Evolutionary conservation across 1,140 invertebrate species (phyloP).

Genomic region (Drosophila simulans): DNA sequence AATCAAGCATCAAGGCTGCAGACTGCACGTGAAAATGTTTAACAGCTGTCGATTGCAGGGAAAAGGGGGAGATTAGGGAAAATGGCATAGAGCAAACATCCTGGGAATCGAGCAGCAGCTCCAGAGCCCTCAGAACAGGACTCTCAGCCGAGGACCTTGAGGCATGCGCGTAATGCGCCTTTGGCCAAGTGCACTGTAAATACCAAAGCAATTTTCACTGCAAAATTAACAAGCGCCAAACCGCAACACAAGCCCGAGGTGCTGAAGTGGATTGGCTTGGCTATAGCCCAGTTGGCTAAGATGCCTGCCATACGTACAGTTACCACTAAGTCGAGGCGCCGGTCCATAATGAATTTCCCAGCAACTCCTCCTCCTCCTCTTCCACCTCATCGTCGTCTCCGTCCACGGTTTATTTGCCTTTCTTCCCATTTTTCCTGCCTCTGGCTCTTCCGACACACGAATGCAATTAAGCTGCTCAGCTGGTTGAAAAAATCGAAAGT

Average conservation of each 20-base stretch:
- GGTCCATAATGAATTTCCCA: slow-evolving; percentile 62
- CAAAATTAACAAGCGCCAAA: slow-evolving; percentile 79
- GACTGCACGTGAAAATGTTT: slow-evolving; percentile 70
- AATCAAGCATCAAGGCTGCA: slow-evolving; percentile 58
- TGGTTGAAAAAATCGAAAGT: slow-evolving; percentile 22
- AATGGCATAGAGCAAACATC: slow-evolving; percentile 48
- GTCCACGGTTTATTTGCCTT: slow-evolving; percentile 51
- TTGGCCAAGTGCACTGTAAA: slow-evolving; percentile 76
- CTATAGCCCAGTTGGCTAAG: slow-evolving; percentile 6
- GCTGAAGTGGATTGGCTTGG: slow-evolving; percentile 48
- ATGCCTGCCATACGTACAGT: slow-evolving; percentile 27
- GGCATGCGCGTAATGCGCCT: slow-evolving; percentile 65
- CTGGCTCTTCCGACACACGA: slow-evolving; percentile 7
- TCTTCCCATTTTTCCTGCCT: slow-evolving; percentile 46
- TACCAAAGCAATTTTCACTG: slow-evolving; percentile 79
- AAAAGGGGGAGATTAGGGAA: slow-evolving; percentile 9
- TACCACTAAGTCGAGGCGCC: slow-evolving; percentile 26
- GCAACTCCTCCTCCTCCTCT: not conserved
- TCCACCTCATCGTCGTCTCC: no score
- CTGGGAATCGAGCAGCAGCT: slow-evolving; percentile 7
- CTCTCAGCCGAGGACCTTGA: slow-evolving; percentile 8
- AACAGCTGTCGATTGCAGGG: slow-evolving; percentile 67
- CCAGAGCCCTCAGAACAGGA: not conserved
- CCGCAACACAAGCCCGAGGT: slow-evolving; percentile 65
- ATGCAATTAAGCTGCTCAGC: slow-evolving; percentile 64